Percentiles rank a stretch among this genome's conserved stretches.
Conservation (phyloP, 37 sponge, comb jelly and placozoan genomes). For the Cliona cf. orientalis region DNA sequence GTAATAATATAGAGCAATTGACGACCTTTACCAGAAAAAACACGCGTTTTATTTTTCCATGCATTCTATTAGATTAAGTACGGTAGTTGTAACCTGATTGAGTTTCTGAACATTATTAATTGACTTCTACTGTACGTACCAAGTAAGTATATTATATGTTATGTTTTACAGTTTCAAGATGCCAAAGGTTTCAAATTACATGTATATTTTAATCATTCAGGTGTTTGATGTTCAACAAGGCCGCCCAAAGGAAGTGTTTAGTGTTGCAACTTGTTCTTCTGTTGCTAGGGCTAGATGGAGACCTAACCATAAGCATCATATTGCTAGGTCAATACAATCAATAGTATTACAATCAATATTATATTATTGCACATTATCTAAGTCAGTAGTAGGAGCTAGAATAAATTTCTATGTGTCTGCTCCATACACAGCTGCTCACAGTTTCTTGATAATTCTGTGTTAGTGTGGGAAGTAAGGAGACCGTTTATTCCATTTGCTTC, state of each 20-base stretch:
- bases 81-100: too few relatives aligned
- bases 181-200: not conserved
- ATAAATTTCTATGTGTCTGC: too few relatives aligned
- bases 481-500: slow-evolving; percentile 80
- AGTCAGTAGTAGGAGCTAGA: too few relatives aligned
- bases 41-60: too few relatives aligned
- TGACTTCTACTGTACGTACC: too few relatives aligned
- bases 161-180: not conserved
- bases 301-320: slow-evolving; percentile 38
- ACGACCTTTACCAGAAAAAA: too few relatives aligned
- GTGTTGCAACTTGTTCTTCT: slow-evolving; percentile 54
- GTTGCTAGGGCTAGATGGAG: slow-evolving; percentile 80
- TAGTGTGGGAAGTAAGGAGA: slow-evolving; percentile 72
- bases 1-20: too few relatives aligned
- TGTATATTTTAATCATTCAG: too few relatives aligned
- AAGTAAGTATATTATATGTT: too few relatives aligned
- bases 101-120: too few relatives aligned
- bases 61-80: too few relatives aligned
- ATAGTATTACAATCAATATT: not conserved
- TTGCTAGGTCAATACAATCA: slow-evolving; percentile 52
- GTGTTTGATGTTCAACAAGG: slow-evolving; percentile 7
- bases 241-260: slow-evolving; percentile 46
- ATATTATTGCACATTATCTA: too few relatives aligned
- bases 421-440: slow-evolving; percentile 64
- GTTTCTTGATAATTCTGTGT: slow-evolving; percentile 71